phyloP scores from a whole-genome alignment of 2,888 invertebrate genomes.

The Andrena minutula region DNA sequence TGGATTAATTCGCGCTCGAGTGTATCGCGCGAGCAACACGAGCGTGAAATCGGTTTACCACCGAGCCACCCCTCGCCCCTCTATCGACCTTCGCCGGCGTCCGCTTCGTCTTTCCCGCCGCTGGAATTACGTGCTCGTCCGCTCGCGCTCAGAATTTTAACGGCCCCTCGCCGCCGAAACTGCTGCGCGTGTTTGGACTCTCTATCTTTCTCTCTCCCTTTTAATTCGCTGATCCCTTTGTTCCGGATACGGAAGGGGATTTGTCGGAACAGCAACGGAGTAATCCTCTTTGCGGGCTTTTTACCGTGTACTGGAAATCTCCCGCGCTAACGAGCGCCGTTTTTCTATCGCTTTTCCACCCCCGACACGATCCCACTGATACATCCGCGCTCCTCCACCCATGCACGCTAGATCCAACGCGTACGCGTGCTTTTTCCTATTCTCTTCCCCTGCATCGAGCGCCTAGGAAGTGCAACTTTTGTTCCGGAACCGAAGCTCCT shows the following conservation, averaged over 20 bases:
- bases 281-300: slow-evolving; percentile 37
- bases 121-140: background rate
- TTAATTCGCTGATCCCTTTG: slow-evolving; percentile 19
- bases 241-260: slow-evolving; percentile 27
- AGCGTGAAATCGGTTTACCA: slow-evolving; percentile 75
- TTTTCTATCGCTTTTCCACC: too few relatives aligned
- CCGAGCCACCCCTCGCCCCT: slow-evolving; percentile 24
- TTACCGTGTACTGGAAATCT: slow-evolving; percentile 26
- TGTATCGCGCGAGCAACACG: slow-evolving; percentile 57
- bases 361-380: background rate
- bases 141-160: slow-evolving; percentile 34
- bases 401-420: too few relatives aligned
- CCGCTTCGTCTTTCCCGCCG: slow-evolving; percentile 19
- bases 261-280: slow-evolving; percentile 24
- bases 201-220: slow-evolving; percentile 2
- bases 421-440: too few relatives aligned
- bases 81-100: slow-evolving; percentile 5
- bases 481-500: too few relatives aligned
- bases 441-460: too few relatives aligned
- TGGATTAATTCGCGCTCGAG: slow-evolving; percentile 74
- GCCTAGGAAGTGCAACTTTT: too few relatives aligned
- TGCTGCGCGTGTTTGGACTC: background rate
- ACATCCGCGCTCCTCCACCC: too few relatives aligned
- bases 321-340: background rate
- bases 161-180: background rate